Conservation (phyloP, 2,797 vertebrate species). For the Gobio occitaniae region DNA sequence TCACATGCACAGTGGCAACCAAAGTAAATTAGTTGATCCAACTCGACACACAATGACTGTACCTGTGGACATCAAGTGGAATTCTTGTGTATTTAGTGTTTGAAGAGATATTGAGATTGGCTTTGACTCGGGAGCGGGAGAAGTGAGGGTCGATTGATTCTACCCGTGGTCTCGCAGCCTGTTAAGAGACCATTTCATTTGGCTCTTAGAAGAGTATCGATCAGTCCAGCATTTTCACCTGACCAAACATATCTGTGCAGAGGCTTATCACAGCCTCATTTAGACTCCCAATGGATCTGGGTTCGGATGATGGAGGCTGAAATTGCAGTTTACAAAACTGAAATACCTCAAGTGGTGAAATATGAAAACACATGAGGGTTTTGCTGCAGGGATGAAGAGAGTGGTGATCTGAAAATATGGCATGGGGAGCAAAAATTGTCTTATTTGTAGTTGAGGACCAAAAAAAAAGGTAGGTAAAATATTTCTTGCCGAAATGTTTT, state of each 20-base stretch:
- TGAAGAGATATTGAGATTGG: slow-evolving; percentile 19
- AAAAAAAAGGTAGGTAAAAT: background rate
- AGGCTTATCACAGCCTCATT: slow-evolving; percentile 35
- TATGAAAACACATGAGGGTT: background rate
- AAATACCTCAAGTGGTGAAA: background rate
- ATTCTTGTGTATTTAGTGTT: slow-evolving; percentile 9
- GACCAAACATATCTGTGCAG: slow-evolving; percentile 28
- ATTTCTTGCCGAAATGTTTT: background rate
- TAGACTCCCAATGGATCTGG: slow-evolving; percentile 12
- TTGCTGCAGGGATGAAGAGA: background rate
- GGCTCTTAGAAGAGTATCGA: slow-evolving; percentile 41
- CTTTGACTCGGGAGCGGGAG: slow-evolving; percentile 16
- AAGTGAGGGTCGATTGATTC: slow-evolving; percentile 38
- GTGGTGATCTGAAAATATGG: background rate
- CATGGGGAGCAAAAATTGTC: background rate
- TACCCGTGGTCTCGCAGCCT: background rate
- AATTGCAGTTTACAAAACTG: slow-evolving; percentile 2
- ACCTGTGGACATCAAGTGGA: background rate
- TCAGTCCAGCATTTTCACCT: slow-evolving; percentile 37
- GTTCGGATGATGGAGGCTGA: background rate
- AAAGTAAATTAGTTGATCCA: slow-evolving; percentile 7
- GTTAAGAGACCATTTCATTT: slow-evolving; percentile 29
- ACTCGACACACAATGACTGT: background rate
- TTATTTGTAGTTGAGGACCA: background rate
- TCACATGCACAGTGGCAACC: background rate